Base-by-base conservation (phyloP, 2,113 vertebrate genomes). In the Ailurus styani region DNA sequence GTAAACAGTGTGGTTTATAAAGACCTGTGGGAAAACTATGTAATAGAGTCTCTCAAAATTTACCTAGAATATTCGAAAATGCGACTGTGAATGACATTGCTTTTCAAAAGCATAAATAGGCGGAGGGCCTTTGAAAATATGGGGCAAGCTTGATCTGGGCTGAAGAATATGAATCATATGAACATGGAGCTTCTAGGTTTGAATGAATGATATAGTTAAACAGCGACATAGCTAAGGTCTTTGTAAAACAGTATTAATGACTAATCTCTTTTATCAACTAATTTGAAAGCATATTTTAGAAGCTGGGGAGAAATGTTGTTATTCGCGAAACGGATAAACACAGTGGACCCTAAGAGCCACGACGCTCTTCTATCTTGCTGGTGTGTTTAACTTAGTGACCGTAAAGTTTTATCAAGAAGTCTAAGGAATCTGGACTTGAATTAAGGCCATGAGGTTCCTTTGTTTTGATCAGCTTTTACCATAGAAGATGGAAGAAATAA, bases 201-300 rank as follows among this genome's bases (percentile, higher is more conserved):
- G 15, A 97, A 95, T 62, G 79, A 81, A 90, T 45, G 12, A 64
- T 78, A 31, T 42, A 78, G 73, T 91, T 87, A 94, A 47, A 95
- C 31, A 42, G 85, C 64, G 55, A 68, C 40, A 66, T 66, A 89
- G 79, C 87, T 87, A 66, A 81, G 40, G 27, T 90, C 87, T 84
- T 95, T 94, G 47, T 68, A 90, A 81, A 91, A 68, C 79, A 96
- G 42, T 64, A 29, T 47, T 92, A 97, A 90, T 45, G 64, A 95
- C 31, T 75, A 90, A 21, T 23, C 29, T 86, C 8, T 84, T 84
- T 93, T n/a, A 42, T 66, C 82, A 82, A 86, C 17, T 90, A 83
- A 90, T 75, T 55, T 66, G 52, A 90, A 62, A 37, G 7, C 66
- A 47, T 20, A 60, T 91, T 96, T 85, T 77, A 92, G 93, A 95